A percentile compares a stretch with the other conserved stretches of the same genome.
These are phyloP conservation scores for Plestiodon gilberti DNA, from an alignment of 2,113 vertebrate genomes.

Conservation along the genomic window DNA sequence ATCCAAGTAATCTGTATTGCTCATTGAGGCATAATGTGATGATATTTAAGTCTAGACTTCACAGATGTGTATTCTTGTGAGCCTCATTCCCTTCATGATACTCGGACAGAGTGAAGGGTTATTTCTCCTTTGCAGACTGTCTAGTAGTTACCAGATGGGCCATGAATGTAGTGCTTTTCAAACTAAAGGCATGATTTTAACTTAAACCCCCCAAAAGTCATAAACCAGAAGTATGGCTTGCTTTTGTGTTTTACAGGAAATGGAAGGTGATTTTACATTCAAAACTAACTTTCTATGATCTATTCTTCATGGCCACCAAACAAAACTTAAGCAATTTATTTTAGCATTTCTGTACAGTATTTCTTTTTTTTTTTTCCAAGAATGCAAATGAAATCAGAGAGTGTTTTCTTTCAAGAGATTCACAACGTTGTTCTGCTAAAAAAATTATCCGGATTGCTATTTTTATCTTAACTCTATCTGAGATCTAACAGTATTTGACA, in stretches of 20 bases:
- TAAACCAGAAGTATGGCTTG: not conserved
- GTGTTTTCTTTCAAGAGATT: not conserved
- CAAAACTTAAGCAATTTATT: not conserved
- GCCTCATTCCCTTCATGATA: not conserved
- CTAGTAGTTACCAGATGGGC: not conserved
- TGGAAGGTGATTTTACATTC: not conserved
- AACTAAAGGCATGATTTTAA: not conserved
- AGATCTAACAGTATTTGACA: not conserved
- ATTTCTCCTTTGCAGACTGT: not conserved
- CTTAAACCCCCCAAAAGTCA: not conserved
- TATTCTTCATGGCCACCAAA: not conserved
- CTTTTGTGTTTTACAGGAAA: not conserved
- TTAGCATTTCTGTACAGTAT: too few relatives aligned
- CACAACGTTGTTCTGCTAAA: not conserved
- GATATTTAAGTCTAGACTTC: not conserved
- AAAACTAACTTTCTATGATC: not conserved
- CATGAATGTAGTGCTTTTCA: not conserved
- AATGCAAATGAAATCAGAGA: not conserved
- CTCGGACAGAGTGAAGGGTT: not conserved
- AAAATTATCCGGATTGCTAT: not conserved
- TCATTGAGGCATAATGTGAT: not conserved
- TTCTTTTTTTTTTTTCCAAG: not conserved
- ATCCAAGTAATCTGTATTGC: not conserved
- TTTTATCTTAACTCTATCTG: not conserved
- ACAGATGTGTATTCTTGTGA: not conserved